Evolutionary conservation across 2,888 invertebrate species (phyloP), one percentile per base, ranked within the genome.

Genomic region (Venusia cambrica): DNA sequence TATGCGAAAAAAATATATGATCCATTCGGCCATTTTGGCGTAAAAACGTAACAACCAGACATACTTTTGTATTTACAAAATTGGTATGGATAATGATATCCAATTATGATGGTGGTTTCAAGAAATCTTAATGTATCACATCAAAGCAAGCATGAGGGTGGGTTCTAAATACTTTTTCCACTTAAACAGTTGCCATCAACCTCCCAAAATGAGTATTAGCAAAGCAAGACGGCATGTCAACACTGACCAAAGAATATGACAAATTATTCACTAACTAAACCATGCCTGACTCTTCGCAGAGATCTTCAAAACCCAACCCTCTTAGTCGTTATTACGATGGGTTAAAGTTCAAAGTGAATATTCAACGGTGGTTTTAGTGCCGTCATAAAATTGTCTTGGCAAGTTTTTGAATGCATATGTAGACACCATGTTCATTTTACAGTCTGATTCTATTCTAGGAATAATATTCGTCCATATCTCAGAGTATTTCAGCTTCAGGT

Each of bases 401-500:
- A 64, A 66, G 66, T 70, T 81, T 84, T 79, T 73, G 77, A 73
- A 72, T 72, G 78, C 84, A 80, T 71, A 76, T 83, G 81, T 72
- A 77, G 71, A 74, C 73, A 69, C 67, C 71, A 61, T 69, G 57
- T 80, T 77, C 81, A 80, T 84, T 85, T 84, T 80, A 81, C 83
- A 79, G 83, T 81, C 85, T 80, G 83, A 57, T 79, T 84, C 85
- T 84, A 84, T 85, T 85, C 85, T 83, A 84, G 81, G 85, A 85
- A 85, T 73, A 70, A 73, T 80, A 75, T 79, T 75, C 72, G 64
- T 61, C 65, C 72, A 74, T 79, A 73, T 77, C 70, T 68, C 62
- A 50, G 67, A 60, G 64, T 83, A 81, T 83, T 84, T 81, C 62
- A 59, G 77, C 67, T 57, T 63, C 84, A 85, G 85, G 83, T 84